These are phyloP conservation scores for Horisme vitalbata DNA, from an alignment of 2,888 invertebrate genomes.

Conservation along the genomic window DNA sequence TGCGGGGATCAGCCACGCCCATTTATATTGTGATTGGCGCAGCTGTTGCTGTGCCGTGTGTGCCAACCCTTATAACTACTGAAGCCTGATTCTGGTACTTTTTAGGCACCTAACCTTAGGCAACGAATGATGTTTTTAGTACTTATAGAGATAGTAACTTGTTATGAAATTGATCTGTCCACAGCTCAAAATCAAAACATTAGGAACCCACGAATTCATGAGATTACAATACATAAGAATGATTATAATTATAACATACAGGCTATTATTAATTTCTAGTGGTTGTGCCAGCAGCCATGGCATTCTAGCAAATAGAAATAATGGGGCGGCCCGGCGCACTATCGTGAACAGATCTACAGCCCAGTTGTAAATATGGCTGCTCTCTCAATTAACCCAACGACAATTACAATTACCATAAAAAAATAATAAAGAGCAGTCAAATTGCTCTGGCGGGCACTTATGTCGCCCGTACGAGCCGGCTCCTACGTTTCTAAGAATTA, in stretches of 20 bases:
- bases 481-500: slow-evolving; percentile 46
- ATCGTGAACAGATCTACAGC: slow-evolving; percentile 60
- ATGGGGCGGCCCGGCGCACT: slow-evolving; percentile 54
- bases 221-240: slow-evolving; percentile 29
- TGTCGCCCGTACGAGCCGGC: slow-evolving; percentile 42
- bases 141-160: no score
- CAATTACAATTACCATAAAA: slow-evolving; percentile 76
- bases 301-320: slow-evolving; percentile 65
- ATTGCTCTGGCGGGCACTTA: slow-evolving; percentile 56
- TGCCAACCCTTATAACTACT: slow-evolving; percentile 52
- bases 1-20: slow-evolving; percentile 66
- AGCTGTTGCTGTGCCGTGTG: slow-evolving; percentile 71
- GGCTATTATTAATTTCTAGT: slow-evolving; percentile 41
- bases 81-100: slow-evolving; percentile 37
- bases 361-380: slow-evolving; percentile 65
- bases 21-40: slow-evolving; percentile 81
- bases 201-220: background rate
- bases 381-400: slow-evolving; percentile 69
- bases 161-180: no score
- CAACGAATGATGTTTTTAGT: no score
- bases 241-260: slow-evolving; percentile 37
- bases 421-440: slow-evolving; percentile 70
- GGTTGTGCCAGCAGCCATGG: slow-evolving; percentile 41
- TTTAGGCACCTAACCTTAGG: slow-evolving; percentile 6
- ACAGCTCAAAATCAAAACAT: no score